phyloP scores from a whole-genome alignment of 2,888 invertebrate species.

The Drosophila dives region DNA sequence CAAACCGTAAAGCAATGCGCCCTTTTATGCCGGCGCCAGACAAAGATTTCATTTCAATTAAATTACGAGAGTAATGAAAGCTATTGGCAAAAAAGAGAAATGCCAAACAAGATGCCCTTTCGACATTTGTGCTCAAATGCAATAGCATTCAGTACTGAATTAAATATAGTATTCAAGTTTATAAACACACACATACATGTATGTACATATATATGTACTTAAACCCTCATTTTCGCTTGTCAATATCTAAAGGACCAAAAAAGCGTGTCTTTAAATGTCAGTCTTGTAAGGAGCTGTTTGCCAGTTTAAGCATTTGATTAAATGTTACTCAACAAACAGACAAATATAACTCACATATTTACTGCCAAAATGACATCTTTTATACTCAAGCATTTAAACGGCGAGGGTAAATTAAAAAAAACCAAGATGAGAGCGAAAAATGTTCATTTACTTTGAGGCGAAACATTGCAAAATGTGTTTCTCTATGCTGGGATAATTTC shows the following conservation, averaged over 20 bases:
- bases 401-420: slow-evolving; percentile 16
- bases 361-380: slow-evolving; percentile 19
- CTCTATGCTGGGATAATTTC: neutral
- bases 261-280: slow-evolving; percentile 58
- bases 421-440: neutral
- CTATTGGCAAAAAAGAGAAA: slow-evolving; percentile 28
- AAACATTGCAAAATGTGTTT: neutral
- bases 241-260: slow-evolving; percentile 52
- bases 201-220: neutral
- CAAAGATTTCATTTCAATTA: slow-evolving; percentile 61
- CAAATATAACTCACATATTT: slow-evolving; percentile 45
- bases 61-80: slow-evolving; percentile 39
- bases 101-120: slow-evolving; percentile 23
- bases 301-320: slow-evolving; percentile 75
- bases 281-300: slow-evolving; percentile 28
- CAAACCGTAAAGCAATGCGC: slow-evolving; percentile 1
- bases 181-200: neutral
- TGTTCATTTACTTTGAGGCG: neutral
- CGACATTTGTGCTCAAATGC: slow-evolving; percentile 28
- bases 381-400: slow-evolving; percentile 16
- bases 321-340: slow-evolving; percentile 59
- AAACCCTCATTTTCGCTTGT: slow-evolving; percentile 42
- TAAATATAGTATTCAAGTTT: slow-evolving; percentile 47
- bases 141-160: slow-evolving; percentile 49
- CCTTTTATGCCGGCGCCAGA: slow-evolving; percentile 26